These are phyloP conservation scores for Aphelocoma californica DNA, from an alignment of 2,797 vertebrate species.

Conservation along the genomic window DNA sequence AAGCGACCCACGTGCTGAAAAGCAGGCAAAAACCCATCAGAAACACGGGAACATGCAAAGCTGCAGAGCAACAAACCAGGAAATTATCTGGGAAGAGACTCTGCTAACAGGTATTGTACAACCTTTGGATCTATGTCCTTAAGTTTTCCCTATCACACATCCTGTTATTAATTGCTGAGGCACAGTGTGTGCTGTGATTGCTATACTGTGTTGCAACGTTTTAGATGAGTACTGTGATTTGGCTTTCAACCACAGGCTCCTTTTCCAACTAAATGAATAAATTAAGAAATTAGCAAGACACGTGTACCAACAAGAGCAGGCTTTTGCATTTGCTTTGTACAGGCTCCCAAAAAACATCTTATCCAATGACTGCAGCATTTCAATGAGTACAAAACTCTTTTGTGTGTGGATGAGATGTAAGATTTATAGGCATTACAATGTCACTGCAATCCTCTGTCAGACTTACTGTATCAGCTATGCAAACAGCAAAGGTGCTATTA, in stretches of 20 bases:
- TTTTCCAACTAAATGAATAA: not conserved
- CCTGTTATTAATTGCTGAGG: not conserved
- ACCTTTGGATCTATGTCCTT: not conserved
- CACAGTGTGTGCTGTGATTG: not conserved
- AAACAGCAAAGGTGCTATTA: not conserved
- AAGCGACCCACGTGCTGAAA: rapidly evolving
- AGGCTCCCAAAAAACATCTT: not conserved
- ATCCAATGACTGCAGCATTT: not conserved
- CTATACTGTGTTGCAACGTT: not conserved
- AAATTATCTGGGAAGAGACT: not conserved
- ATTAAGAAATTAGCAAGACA: not conserved
- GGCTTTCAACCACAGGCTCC: not conserved
- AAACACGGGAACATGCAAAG: rapidly evolving
- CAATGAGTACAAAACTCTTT: not conserved
- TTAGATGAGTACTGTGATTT: not conserved
- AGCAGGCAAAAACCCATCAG: not conserved
- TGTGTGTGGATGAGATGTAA: not conserved
- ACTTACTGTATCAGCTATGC: not conserved
- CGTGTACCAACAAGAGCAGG: rapidly evolving
- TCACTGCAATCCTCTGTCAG: not conserved
- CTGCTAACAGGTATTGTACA: not conserved
- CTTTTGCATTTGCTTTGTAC: not conserved
- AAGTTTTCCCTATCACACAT: not conserved
- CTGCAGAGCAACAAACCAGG: not conserved
- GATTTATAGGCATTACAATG: rapidly evolving